Base-by-base conservation (phyloP, 92 coral and sea anemone genomes). In the Paragorgia papillata region DNA sequence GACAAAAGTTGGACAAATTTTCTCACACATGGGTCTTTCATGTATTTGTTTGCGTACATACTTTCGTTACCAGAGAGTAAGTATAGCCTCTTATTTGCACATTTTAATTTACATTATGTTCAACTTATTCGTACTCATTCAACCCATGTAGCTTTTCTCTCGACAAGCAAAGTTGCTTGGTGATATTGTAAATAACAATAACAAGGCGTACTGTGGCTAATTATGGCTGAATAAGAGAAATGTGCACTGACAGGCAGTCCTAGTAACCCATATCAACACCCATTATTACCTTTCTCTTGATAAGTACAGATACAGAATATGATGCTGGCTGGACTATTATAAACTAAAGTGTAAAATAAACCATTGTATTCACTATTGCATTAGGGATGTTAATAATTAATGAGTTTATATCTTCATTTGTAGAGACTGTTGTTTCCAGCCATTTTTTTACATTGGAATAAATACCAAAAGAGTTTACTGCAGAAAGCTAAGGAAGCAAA, bases 391-490 rank as follows among this genome's bases (percentile, higher is more conserved):
- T n/a, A n/a, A n/a, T n/a, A n/a, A n/a, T n/a, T n/a, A 59, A 57
- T 27, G 28, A 57, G 74, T 66, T 35, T 5, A 46, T 69, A 21
- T 69, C 9, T 69, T 2, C 9, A 10, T 48, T 25, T 25, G 13
- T 37, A 69, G 76, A 46, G 15, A 19, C 19, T 32, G 53, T 33
- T 74, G 28, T 74, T 74, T 34, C 79, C 79, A 31, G 24, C 79
- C n/a, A 74, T 74, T 32, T 57, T 13, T 34, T n/a, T 74, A 18
- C 49, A 57, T 19, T 74, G 79, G 68, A 74, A 74, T 14, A 57
- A 74, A 12, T 74, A 74, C 66, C 65, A 57, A 49, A 39, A 28
- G 10, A 18, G 21, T 6, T 35, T 74, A 17, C 49, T 74, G 33
- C 34, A 56, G 28, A 37, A 74, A 21, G 51, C 64, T 20, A 57